These are phyloP conservation scores for Potamarius usumacintae DNA, from an alignment of 2,113 vertebrate species.

Conservation along the genomic window DNA sequence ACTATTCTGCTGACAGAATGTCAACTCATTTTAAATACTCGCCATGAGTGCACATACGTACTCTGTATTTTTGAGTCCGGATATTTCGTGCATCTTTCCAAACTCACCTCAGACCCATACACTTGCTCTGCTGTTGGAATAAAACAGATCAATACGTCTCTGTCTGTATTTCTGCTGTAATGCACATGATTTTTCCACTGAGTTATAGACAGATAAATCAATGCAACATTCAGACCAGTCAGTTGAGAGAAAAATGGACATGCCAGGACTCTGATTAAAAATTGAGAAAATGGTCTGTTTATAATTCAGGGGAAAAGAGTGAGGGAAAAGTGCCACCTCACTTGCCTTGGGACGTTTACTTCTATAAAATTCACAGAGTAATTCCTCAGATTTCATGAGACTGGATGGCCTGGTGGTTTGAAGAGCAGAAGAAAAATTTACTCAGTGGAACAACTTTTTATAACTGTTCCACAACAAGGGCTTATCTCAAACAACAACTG, in stretches of 20 bases:
- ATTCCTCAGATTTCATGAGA: slow-evolving; percentile 31
- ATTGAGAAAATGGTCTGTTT: background rate
- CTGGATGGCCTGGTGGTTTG: background rate
- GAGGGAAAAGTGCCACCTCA: background rate
- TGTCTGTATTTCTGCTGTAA: slow-evolving; percentile 27
- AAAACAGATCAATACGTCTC: slow-evolving; percentile 31
- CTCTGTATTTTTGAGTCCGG: background rate
- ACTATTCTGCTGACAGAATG: too few relatives aligned
- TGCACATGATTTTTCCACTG: slow-evolving; percentile 27
- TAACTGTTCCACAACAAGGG: slow-evolving; percentile 20
- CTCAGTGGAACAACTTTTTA: slow-evolving; percentile 24
- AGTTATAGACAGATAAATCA: slow-evolving; percentile 34
- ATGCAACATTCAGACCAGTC: slow-evolving; percentile 6
- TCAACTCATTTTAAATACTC: too few relatives aligned
- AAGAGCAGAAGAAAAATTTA: background rate
- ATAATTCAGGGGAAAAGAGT: background rate
- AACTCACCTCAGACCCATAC: background rate
- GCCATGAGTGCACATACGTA: background rate
- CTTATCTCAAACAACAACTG: slow-evolving; percentile 11
- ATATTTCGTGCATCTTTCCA: background rate
- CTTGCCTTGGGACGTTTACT: background rate
- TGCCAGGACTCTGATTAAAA: slow-evolving; percentile 2
- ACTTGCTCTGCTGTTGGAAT: background rate
- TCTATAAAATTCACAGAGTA: background rate
- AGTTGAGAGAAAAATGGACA: background rate